Conservation (phyloP, 2,797 vertebrate species). For the Xerus rutilus region DNA sequence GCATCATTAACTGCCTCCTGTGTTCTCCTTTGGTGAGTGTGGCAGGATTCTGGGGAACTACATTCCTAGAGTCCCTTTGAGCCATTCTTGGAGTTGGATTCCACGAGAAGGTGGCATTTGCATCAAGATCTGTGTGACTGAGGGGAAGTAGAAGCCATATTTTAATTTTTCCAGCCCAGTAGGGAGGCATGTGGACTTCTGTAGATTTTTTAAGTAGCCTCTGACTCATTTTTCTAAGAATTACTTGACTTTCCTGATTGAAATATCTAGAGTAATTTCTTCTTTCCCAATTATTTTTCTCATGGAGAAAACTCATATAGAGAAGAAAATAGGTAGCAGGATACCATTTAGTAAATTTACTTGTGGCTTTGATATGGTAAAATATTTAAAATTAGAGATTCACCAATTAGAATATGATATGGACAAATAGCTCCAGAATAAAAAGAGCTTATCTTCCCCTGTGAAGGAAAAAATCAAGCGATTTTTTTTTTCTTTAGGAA, state of each 20-base stretch:
- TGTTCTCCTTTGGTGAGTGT: not conserved
- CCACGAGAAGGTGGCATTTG: not conserved
- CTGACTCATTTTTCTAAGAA: not conserved
- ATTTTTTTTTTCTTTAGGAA: not conserved
- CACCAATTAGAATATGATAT: not conserved
- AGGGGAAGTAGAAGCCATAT: not conserved
- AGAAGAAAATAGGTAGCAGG: conserved; percentile 14
- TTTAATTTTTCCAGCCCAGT: not conserved
- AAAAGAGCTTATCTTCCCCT: not conserved
- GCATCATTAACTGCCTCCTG: rapidly evolving
- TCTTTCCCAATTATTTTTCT: not conserved
- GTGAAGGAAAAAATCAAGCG: not conserved
- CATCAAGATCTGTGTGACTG: not conserved
- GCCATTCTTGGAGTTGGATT: not conserved
- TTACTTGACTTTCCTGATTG: not conserved
- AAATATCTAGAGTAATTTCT: not conserved
- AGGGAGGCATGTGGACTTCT: not conserved
- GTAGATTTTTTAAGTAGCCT: not conserved
- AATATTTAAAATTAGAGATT: conserved; percentile 28
- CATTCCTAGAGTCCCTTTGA: not conserved
- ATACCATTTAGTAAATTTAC: not conserved
- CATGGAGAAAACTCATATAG: not conserved
- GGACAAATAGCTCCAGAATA: not conserved
- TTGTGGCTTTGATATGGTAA: not conserved
- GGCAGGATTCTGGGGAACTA: not conserved